A percentile compares a stretch with the other conserved stretches of the same genome.
Conservation (phyloP, 2,888 invertebrate species). For the Coenonympha glycerion region DNA sequence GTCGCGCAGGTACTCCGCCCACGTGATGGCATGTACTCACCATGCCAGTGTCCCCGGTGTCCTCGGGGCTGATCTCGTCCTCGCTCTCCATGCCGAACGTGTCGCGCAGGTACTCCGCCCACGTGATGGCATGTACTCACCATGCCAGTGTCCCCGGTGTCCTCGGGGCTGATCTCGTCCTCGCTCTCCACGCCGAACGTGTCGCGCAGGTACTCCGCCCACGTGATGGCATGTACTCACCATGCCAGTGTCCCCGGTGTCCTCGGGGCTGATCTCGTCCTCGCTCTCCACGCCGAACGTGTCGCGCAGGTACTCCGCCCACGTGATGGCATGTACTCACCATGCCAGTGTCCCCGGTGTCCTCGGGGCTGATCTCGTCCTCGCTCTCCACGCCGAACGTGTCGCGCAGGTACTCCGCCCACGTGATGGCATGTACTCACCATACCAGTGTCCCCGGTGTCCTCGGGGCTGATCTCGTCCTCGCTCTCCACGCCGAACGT, state of each 20-base stretch:
- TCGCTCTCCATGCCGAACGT: conserved; percentile 86
- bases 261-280: conserved; percentile 68
- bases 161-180: conserved; percentile 68
- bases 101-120: conserved; percentile 93
- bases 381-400: conserved; percentile 86
- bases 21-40: conserved; percentile 79
- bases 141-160: conserved; percentile 69
- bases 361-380: conserved; percentile 68
- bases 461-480: conserved; percentile 68
- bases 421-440: conserved; percentile 79
- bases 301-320: conserved; percentile 93
- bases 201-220: conserved; percentile 93
- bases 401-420: conserved; percentile 93
- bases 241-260: conserved; percentile 69
- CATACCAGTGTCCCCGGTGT: conserved; percentile 69
- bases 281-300: conserved; percentile 86
- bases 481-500: conserved; percentile 86
- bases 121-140: conserved; percentile 79
- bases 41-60: conserved; percentile 69
- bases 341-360: conserved; percentile 69
- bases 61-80: conserved; percentile 68
- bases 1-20: conserved; percentile 93
- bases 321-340: conserved; percentile 79
- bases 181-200: conserved; percentile 86
- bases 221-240: conserved; percentile 79